Percentiles rank a stretch among this genome's conserved stretches.
These are phyloP conservation scores for Hydra vulgaris DNA, from an alignment of 30 jellyfish, hydroid and myxozoan genomes.

Conservation along the genomic window DNA sequence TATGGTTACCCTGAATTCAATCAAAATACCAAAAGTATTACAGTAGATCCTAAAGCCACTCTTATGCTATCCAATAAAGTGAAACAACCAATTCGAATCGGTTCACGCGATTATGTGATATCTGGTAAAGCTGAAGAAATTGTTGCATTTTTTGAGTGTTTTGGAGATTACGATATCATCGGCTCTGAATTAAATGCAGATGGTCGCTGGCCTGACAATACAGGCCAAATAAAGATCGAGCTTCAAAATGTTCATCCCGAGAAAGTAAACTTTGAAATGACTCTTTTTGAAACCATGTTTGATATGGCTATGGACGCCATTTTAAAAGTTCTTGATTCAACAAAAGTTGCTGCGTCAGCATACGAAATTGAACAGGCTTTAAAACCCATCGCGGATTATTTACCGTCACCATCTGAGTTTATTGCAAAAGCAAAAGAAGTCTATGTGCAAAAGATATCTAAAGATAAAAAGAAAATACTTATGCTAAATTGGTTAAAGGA, in stretches of 20 bases:
- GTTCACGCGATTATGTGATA: not conserved
- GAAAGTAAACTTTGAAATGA: not conserved
- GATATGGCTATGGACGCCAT: constrained; percentile 2
- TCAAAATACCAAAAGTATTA: not conserved
- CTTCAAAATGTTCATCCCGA: constrained; percentile 1
- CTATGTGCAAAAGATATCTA: constrained; percentile 2
- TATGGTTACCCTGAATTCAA: not conserved
- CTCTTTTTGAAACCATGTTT: not conserved
- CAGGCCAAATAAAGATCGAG: constrained; percentile 1
- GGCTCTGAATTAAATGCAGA: constrained; percentile 4
- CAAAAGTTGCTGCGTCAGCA: not conserved
- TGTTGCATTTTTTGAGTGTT: not conserved
- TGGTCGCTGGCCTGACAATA: not conserved
- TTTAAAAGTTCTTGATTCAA: not conserved
- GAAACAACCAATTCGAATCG: not conserved
- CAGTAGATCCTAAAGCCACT: constrained; percentile 3
- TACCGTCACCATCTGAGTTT: not conserved
- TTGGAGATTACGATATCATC: not conserved
- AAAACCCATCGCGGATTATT: not conserved
- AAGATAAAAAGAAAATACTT: not conserved
- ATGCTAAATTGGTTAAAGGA: constrained; percentile 1
- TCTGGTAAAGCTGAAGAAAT: not conserved
- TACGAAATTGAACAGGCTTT: constrained; percentile 5
- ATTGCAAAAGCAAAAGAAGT: constrained; percentile 1
- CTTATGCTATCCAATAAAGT: constrained; percentile 4